Percentiles rank a stretch among this genome's conserved stretches.
phyloP scores from a whole-genome alignment of 2,797 vertebrate species.

The Poeciliopsis paucimaculata region DNA sequence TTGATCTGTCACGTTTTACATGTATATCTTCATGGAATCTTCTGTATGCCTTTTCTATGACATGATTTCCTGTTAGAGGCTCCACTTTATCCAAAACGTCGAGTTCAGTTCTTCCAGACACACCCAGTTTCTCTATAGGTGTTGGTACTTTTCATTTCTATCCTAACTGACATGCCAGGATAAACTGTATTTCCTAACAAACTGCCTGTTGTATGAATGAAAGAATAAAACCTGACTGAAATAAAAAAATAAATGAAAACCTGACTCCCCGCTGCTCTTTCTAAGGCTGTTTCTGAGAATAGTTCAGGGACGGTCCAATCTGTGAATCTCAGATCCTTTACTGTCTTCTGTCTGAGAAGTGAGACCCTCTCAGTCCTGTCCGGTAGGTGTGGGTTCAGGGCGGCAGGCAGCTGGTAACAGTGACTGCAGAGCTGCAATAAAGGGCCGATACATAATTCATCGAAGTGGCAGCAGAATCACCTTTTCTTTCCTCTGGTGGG shows the following conservation, averaged over 20 bases:
- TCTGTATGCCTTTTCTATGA: too few species aligned
- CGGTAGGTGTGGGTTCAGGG: constrained; percentile 5
- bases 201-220: background rate
- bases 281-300: background rate
- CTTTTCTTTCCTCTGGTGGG: constrained; percentile 10
- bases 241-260: background rate
- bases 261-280: background rate
- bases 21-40: too few species aligned
- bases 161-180: background rate
- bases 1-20: too few species aligned
- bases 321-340: background rate
- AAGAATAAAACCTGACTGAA: background rate
- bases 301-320: background rate
- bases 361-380: constrained; percentile 26
- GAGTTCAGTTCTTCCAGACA: background rate
- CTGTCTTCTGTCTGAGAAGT: constrained; percentile 3
- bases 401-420: constrained; percentile 9
- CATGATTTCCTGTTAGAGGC: too few species aligned
- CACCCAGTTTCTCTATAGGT: background rate
- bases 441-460: constrained; percentile 54
- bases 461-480: constrained; percentile 12
- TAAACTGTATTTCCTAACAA: background rate
- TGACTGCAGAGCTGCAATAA: constrained; percentile 44
- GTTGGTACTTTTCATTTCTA: background rate
- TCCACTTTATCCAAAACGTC: background rate